Evolutionary conservation across 2,888 invertebrate species (phyloP), one percentile per base, ranked within the genome.

Genomic region (Phragmatobia fuliginosa): DNA sequence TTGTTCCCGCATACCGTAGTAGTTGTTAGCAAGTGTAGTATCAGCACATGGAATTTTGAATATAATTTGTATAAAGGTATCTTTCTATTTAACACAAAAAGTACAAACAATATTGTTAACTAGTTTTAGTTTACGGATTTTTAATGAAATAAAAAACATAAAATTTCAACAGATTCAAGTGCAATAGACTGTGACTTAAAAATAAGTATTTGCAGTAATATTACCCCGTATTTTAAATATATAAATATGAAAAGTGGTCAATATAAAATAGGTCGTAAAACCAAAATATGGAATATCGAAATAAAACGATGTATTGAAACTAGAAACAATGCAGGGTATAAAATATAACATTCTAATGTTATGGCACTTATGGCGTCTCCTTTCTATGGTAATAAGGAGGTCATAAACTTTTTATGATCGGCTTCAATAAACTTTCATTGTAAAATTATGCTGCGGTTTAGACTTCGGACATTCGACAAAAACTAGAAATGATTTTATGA

Each of bases 361-460:
- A 90, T 72, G 65, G 76, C 67, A 71, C 73, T 72, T 78, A 82
- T 83, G 80, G 83, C 85, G 83, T 83, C 87, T 87, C 85, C 81
- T 88, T 87, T 90, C 88, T 88, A 90, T 90, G 90, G 87, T 89
- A 90, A 91, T 91, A 87, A 79, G 83, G 75, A 73, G 81, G 78
- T 82, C 86, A 84, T 91, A 88, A 89, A 84, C 81, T 82, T 86
- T 91, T 91, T 91, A 91, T 83, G 89, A 85, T 72, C 80, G 71
- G 75, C 83, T 83, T 83, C 85, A 83, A 82, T 85, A 84, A 85
- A 84, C 73, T 80, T 86, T 85, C 82, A 82, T 85, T 77, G 85
- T 81, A 76, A 76, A 82, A 84, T 85, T 85, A 85, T 81, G 72
- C 80, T 59, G 75, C 62, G 74, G 76, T 72, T 82, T 79, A 76